These are phyloP conservation scores for Paramormyrops kingsleyae DNA, from an alignment of 2,113 vertebrate genomes.

Conservation along the genomic window DNA sequence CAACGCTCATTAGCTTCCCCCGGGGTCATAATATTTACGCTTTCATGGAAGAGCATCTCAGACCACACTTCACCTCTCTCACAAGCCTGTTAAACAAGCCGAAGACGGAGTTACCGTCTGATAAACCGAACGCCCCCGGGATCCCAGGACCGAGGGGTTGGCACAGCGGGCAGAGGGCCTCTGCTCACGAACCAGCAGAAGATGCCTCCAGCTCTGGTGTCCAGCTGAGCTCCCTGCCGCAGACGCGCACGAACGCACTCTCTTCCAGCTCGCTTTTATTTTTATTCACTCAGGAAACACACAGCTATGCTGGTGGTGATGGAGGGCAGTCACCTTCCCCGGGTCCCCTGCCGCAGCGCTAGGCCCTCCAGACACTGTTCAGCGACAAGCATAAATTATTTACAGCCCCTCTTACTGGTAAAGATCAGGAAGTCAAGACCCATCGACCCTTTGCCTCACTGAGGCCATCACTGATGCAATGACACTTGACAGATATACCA, in stretches of 20 bases:
- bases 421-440: neutral
- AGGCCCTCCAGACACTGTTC: neutral
- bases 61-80: neutral
- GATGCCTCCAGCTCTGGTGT: neutral
- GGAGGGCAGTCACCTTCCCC: neutral
- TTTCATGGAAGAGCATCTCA: neutral
- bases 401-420: neutral
- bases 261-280: neutral
- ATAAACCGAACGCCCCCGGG: neutral
- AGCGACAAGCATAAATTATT: conserved; percentile 2
- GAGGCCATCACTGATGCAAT: neutral
- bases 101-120: neutral
- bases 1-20: neutral
- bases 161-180: neutral
- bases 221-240: neutral
- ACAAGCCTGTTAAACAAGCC: neutral
- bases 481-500: neutral
- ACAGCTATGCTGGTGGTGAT: neutral
- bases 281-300: neutral
- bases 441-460: neutral
- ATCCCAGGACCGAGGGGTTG: neutral
- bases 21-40: neutral
- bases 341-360: neutral
- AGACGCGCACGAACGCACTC: neutral
- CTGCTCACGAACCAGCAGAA: neutral